Evolutionary conservation across 2,888 invertebrate genomes (phyloP).

Genomic region (Scaptomyza flava): DNA sequence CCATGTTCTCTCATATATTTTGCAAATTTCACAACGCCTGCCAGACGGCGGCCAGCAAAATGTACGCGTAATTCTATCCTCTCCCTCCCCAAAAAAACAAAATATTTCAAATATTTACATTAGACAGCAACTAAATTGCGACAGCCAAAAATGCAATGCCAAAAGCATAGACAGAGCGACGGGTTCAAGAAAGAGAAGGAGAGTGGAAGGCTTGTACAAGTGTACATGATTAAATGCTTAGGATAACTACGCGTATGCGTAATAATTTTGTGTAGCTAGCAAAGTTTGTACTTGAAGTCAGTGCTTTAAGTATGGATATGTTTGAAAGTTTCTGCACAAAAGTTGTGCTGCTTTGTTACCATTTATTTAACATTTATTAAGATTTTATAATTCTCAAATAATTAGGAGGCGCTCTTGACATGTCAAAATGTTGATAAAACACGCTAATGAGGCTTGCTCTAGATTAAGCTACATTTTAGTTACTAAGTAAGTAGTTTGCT

Average conservation of each 20-base stretch:
- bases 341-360: no score
- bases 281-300: background rate
- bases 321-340: background rate
- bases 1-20: conserved; percentile 28
- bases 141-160: conserved; percentile 42
- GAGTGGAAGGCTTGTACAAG: background rate
- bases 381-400: conserved; percentile 11
- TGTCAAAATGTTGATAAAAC: background rate
- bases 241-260: conserved; percentile 38
- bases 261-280: conserved; percentile 4
- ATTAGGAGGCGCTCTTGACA: background rate
- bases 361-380: background rate
- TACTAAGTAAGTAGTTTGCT: conserved; percentile 16
- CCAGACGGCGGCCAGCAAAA: conserved; percentile 43
- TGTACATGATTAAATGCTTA: conserved; percentile 5
- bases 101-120: conserved; percentile 54
- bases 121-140: conserved; percentile 46
- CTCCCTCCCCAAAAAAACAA: background rate
- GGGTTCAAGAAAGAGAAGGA: background rate
- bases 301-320: background rate
- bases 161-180: conserved; percentile 28
- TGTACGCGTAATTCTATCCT: conserved; percentile 16
- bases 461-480: conserved; percentile 23
- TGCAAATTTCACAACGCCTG: conserved; percentile 43
- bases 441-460: conserved; percentile 14